Evolutionary conservation across 1,140 invertebrate genomes (phyloP).

Genomic region (Coenobita brevimanus): DNA sequence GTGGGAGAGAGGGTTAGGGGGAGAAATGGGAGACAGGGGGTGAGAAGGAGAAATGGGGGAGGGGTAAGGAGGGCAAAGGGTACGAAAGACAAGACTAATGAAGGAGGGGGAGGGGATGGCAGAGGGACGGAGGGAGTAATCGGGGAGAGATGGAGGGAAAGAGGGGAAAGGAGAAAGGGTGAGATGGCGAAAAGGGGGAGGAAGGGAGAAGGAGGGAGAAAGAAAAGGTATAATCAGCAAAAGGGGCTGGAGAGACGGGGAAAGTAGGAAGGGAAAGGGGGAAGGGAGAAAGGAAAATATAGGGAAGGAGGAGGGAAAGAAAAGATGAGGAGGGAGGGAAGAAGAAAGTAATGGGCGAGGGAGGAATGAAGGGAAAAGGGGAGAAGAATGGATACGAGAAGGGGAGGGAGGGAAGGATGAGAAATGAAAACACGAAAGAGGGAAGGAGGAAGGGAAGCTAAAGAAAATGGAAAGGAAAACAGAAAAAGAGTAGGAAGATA

Average conservation of each 20-base stretch:
- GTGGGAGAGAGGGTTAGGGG: too few relatives aligned
- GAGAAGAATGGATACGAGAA: background rate
- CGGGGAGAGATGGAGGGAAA: too few relatives aligned
- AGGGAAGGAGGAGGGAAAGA: background rate
- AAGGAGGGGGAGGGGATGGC: too few relatives aligned
- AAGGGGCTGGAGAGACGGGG: background rate
- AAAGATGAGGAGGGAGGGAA: background rate
- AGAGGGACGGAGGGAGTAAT: too few relatives aligned
- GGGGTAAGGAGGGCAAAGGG: too few relatives aligned
- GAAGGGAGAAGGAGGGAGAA: background rate
- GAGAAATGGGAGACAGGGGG: too few relatives aligned
- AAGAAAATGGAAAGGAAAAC: too few relatives aligned
- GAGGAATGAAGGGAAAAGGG: background rate
- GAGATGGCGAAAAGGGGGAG: too few relatives aligned
- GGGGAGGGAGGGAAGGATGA: background rate
- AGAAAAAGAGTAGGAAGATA: background rate
- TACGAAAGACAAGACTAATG: too few relatives aligned
- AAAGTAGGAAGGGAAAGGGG: background rate
- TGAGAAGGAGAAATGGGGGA: too few relatives aligned
- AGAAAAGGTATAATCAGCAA: background rate
- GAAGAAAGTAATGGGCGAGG: background rate
- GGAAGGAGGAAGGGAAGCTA: background rate
- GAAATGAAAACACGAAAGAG: constrained; percentile 20
- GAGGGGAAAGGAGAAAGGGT: too few relatives aligned
- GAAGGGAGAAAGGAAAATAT: background rate